phyloP scores from a whole-genome alignment of 2,797 vertebrate genomes.

The Mormyrus proboscirostris region DNA sequence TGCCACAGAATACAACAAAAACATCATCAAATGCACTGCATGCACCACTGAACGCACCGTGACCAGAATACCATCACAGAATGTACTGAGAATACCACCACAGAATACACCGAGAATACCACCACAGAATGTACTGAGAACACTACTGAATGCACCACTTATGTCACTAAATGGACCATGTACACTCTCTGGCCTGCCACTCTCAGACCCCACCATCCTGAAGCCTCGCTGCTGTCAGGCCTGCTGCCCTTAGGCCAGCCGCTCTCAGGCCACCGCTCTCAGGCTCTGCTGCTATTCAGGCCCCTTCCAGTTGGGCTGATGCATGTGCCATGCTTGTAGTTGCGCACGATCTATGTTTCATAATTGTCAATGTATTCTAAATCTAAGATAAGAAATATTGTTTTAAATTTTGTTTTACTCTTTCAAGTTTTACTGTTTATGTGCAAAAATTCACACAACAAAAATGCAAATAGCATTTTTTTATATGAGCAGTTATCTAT shows the following conservation, averaged over 20 bases:
- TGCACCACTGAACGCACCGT: background rate
- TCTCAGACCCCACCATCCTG: background rate
- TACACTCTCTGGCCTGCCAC: background rate
- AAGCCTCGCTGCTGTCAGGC: no score
- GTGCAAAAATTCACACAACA: background rate
- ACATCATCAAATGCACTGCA: background rate
- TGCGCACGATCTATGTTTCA: background rate
- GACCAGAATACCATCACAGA: background rate
- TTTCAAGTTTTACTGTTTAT: background rate
- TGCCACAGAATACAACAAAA: no score
- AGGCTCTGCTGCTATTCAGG: no score
- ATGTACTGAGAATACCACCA: background rate
- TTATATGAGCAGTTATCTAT: background rate
- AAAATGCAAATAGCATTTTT: background rate
- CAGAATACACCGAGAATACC: background rate
- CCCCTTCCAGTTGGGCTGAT: background rate
- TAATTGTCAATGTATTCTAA: background rate
- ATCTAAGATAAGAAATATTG: background rate
- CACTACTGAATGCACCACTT: background rate
- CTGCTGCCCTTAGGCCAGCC: background rate
- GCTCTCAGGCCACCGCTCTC: no score
- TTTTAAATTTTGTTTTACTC: background rate
- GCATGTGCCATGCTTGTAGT: background rate
- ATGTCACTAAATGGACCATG: no score
- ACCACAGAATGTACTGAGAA: background rate